Percentiles rank a stretch among this genome's conserved stretches.
Evolutionary conservation across 2,888 invertebrate species (phyloP).

Genomic region (Ophion obscuratus): DNA sequence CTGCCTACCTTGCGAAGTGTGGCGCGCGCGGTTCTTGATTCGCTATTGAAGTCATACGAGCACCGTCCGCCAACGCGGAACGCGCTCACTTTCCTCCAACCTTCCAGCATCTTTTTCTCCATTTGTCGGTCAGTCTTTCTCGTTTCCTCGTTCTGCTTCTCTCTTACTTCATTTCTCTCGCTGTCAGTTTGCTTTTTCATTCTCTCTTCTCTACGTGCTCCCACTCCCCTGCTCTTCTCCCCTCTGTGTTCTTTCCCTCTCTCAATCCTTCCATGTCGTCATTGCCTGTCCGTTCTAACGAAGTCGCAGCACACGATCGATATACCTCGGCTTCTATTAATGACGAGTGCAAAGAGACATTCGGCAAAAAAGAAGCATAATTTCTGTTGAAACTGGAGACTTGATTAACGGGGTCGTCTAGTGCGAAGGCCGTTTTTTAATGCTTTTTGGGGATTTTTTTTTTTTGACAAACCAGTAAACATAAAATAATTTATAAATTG

Average conservation of each 20-base stretch:
- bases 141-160: conserved; percentile 16
- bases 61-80: conserved; percentile 40
- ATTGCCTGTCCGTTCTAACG: too few species aligned
- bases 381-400: too few species aligned
- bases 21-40: conserved; percentile 34
- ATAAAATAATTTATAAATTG: too few species aligned
- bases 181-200: neutral
- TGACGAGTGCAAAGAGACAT: neutral
- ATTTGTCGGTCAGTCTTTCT: conserved; percentile 5
- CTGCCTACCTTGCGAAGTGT: conserved; percentile 22
- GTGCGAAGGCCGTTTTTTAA: too few species aligned
- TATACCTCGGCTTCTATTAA: too few species aligned
- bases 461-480: too few species aligned
- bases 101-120: conserved; percentile 12
- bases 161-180: conserved; percentile 1
- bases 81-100: conserved; percentile 40
- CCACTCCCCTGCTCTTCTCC: too few species aligned
- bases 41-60: conserved; percentile 40
- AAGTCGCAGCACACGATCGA: too few species aligned
- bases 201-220: neutral
- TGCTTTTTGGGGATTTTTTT: too few species aligned
- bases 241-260: too few species aligned
- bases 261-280: too few species aligned
- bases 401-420: too few species aligned
- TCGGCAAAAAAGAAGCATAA: neutral